Percentiles rank a stretch among this genome's conserved stretches.
Evolutionary conservation across 2,797 vertebrate species (phyloP).

Genomic region (Neoniphon sammara): DNA sequence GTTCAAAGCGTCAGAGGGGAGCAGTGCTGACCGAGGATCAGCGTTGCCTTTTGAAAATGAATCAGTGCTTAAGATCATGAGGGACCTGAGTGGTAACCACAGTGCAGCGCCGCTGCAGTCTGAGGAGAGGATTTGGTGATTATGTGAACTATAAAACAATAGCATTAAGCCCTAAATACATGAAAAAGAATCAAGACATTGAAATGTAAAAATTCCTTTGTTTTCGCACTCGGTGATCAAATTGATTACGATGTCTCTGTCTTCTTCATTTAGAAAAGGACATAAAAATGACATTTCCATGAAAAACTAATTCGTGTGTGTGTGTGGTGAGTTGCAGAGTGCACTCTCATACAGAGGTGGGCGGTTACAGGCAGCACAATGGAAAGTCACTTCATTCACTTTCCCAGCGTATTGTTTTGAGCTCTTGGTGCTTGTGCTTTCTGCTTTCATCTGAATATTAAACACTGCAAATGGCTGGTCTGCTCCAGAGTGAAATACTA

Average conservation of each 20-base stretch:
- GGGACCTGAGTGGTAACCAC: neutral
- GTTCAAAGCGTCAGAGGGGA: slow-evolving; percentile 41
- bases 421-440: neutral
- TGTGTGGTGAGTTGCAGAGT: neutral
- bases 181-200: too few relatives aligned
- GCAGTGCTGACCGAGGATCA: neutral
- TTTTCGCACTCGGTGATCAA: too few relatives aligned
- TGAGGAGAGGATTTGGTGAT: neutral
- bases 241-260: too few relatives aligned
- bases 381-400: neutral
- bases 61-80: slow-evolving; percentile 1
- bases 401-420: neutral
- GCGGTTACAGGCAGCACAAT: neutral
- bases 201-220: too few relatives aligned
- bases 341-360: neutral
- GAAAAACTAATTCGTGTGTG: too few relatives aligned
- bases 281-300: too few relatives aligned
- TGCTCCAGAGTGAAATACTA: slow-evolving; percentile 2
- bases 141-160: neutral
- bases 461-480: slow-evolving; percentile 13
- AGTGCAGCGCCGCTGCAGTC: neutral
- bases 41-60: slow-evolving; percentile 21
- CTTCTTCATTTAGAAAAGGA: too few relatives aligned
- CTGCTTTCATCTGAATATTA: slow-evolving; percentile 16
- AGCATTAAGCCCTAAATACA: too few relatives aligned